Conservation (phyloP, 2,797 vertebrate species). For the Sciurus carolinensis region DNA sequence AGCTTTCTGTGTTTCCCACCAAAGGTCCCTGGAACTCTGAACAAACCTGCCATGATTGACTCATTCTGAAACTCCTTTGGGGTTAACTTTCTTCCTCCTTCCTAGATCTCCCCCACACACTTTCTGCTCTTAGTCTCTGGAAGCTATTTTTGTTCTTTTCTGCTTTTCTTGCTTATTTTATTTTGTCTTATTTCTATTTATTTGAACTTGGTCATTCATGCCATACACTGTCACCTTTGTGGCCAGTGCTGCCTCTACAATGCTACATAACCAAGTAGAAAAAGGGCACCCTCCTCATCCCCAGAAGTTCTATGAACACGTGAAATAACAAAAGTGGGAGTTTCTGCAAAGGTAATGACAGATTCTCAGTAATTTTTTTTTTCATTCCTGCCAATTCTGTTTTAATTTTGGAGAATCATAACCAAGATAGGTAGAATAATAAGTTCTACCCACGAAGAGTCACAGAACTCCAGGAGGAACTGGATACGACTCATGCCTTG, state of each 20-base stretch:
- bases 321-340: not conserved
- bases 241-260: not conserved
- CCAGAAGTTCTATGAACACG: not conserved
- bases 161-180: not conserved
- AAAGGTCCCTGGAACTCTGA: not conserved
- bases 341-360: not conserved
- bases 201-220: not conserved
- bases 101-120: not conserved
- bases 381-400: not conserved
- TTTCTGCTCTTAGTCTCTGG: not conserved
- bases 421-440: not conserved
- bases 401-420: not conserved
- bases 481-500: not conserved
- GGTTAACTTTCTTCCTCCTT: not conserved
- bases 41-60: not conserved
- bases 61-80: not conserved
- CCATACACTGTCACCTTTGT: not conserved
- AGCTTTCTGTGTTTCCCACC: not conserved
- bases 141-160: not conserved
- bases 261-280: not conserved
- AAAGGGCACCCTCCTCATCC: not conserved
- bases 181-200: not conserved
- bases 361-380: not conserved
- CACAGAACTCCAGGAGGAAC: not conserved
- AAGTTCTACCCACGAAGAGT: not conserved